These are phyloP conservation scores for Zele albiditarsus DNA, from an alignment of 2,888 invertebrate genomes.

Conservation along the genomic window DNA sequence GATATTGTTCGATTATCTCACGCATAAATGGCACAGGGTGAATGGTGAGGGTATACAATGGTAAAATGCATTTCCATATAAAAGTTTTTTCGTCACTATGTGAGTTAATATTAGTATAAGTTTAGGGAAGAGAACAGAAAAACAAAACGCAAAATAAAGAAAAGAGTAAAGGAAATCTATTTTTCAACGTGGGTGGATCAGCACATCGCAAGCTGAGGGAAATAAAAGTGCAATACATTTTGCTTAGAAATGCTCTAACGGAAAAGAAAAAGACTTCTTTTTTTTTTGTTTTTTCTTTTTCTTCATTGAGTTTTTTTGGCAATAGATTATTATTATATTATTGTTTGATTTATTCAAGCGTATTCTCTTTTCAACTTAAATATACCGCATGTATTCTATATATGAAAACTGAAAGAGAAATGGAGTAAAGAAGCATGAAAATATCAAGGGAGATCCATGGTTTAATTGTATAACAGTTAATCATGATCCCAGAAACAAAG, in stretches of 20 bases:
- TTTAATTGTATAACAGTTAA: constrained; percentile 14
- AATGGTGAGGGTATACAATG: not conserved
- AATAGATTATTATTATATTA: not conserved
- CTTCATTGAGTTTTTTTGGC: not conserved
- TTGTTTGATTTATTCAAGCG: not conserved
- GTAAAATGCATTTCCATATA: not conserved
- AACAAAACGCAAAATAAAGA: not conserved
- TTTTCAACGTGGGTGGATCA: constrained; percentile 8
- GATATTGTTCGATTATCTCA: constrained; percentile 9
- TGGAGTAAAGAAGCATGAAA: constrained; percentile 30
- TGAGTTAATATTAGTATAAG: constrained; percentile 10
- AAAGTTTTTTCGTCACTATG: not conserved
- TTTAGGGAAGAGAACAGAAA: not conserved
- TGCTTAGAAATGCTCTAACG: not conserved
- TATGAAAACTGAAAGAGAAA: not conserved
- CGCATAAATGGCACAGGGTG: constrained; percentile 1
- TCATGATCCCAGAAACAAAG: constrained; percentile 19
- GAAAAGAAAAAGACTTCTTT: not conserved
- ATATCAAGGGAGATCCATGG: constrained; percentile 22
- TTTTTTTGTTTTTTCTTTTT: not conserved
- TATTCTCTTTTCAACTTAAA: not conserved
- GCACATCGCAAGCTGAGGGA: constrained; percentile 16
- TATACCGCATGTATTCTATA: constrained; percentile 17
- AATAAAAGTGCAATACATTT: constrained; percentile 30
- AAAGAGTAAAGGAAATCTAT: constrained; percentile 9